Percentiles rank a stretch among this genome's conserved stretches.
Conservation (phyloP, 1,140 invertebrate genomes). For the Trichonephila inaurata region DNA sequence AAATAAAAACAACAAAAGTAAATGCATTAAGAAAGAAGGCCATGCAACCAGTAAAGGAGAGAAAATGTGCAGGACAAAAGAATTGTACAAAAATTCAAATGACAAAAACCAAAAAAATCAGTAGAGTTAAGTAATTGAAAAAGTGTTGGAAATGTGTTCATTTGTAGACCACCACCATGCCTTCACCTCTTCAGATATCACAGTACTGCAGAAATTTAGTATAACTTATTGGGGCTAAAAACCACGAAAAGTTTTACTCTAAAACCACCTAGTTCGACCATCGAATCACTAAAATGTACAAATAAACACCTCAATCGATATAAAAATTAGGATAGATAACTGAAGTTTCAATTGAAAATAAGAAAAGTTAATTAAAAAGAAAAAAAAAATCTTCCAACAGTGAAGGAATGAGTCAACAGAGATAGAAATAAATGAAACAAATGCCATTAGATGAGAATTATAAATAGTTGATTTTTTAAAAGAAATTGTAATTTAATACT, state of each 20-base stretch:
- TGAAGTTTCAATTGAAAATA: no score
- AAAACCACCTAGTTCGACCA: neutral
- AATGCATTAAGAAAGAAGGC: neutral
- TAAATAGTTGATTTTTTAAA: no score
- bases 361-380: no score
- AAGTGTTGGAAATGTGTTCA: neutral
- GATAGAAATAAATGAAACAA: no score
- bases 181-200: neutral
- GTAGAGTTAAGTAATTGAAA: neutral
- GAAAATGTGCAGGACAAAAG: neutral
- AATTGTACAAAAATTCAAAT: neutral
- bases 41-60: neutral
- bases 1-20: neutral
- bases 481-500: no score
- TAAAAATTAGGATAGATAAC: no score
- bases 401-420: no score
- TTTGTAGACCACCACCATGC: slow-evolving; percentile 50
- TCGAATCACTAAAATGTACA: no score
- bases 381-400: no score
- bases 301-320: no score
- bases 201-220: slow-evolving; percentile 69
- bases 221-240: neutral
- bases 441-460: no score
- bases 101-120: neutral
- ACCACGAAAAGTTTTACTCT: neutral